Base-by-base conservation (phyloP, 2,888 invertebrate species). In the Eupithecia pulchellata region DNA sequence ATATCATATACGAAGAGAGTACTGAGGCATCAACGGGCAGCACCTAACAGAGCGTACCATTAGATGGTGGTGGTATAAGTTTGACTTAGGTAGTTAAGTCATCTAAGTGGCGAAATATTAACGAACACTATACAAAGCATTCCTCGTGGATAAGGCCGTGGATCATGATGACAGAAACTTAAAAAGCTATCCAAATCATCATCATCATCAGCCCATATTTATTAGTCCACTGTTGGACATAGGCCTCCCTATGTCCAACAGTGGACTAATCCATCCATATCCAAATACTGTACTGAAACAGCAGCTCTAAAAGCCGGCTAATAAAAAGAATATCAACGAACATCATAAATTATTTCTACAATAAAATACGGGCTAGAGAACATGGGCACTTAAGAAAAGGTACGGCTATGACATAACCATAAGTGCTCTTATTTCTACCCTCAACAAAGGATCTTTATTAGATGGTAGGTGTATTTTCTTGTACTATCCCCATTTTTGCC, bases 371-470 rank as follows among this genome's bases (percentile, higher is more conserved):
- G 39, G 34, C 25, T 42, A 71, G 63, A 71, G 72, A 75, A 76
- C 66, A 79, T 68, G 61, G 60, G 69, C 73, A 71, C 73, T 75
- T 72, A 68, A 77, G 68, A 73, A 72, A 78, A 77, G 74, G 72
- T 74, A 77, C 71, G 66, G 72, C 47, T 67, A 64, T 68, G 36
- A 69, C 58, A 60, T 71, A 66, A 57, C 63, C 52, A 69, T 68
- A 73, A 70, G 72, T 64, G 68, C 39, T 62, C 39, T 39, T 68
- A 68, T 68, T 30, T 63, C 71, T 74, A 71, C 77, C 71, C 72
- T 57, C 66, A 76, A 83, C 78, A 85, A 84, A 82, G 77, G 75
- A 79, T 78, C 76, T 84, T 82, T 82, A 79, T 78, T 82, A 82
- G 77, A 83, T 75, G 79, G 78, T 74, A 79, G 74, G 78, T 79